Conservation (phyloP, 2,888 invertebrate genomes). For the Criorhina ranunculi region DNA sequence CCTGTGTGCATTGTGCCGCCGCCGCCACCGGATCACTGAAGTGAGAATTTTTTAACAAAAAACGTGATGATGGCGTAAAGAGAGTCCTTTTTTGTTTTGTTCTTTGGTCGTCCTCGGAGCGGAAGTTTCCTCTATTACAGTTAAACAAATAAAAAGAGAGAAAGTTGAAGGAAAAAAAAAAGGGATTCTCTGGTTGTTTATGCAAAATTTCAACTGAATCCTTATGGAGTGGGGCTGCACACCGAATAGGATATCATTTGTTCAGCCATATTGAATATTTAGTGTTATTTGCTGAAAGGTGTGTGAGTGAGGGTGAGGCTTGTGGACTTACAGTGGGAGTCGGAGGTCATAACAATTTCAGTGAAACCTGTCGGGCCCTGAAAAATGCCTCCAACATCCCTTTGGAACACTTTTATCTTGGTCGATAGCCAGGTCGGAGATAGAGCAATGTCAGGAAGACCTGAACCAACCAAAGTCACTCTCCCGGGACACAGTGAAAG, state of each 20-base stretch:
- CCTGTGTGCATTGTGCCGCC: slow-evolving; percentile 54
- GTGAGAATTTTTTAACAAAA: slow-evolving; percentile 70
- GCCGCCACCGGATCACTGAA: slow-evolving; percentile 54
- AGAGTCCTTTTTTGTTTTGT: background rate
- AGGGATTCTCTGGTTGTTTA: background rate
- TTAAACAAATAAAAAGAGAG: slow-evolving; percentile 55
- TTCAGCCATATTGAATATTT: slow-evolving; percentile 47
- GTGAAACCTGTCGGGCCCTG: too few relatives aligned
- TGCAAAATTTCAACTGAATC: slow-evolving; percentile 43
- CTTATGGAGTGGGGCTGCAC: background rate
- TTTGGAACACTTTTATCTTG: too few relatives aligned
- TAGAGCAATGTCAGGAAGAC: too few relatives aligned
- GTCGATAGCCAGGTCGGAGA: too few relatives aligned
- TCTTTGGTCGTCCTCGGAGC: background rate
- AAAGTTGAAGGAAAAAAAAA: background rate
- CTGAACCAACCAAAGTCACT: too few relatives aligned
- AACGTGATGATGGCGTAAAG: slow-evolving; percentile 62
- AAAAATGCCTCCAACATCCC: too few relatives aligned
- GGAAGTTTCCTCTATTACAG: slow-evolving; percentile 15
- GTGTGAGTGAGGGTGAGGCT: background rate
- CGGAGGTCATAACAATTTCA: too few relatives aligned
- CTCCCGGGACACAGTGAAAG: too few relatives aligned
- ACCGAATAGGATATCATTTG: slow-evolving; percentile 40
- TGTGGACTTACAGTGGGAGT: background rate
- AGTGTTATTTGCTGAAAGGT: slow-evolving; percentile 24